A percentile compares a stretch with the other conserved stretches of the same genome.
phyloP scores from a whole-genome alignment of 2,888 invertebrate genomes.

The Synanthedon andrenaeformis region DNA sequence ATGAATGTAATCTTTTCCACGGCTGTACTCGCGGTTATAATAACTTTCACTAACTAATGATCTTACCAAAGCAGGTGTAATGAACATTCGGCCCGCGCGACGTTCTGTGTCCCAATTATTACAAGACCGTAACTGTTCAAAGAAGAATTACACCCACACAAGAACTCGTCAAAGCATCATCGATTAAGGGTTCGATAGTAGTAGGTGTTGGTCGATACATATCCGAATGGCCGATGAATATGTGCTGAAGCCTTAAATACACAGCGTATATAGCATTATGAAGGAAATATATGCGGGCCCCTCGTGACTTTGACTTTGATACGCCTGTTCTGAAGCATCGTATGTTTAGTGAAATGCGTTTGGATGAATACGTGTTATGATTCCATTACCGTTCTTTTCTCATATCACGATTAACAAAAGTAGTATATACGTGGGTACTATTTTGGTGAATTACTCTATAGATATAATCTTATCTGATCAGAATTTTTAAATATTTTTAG shows the following conservation, averaged over 20 bases:
- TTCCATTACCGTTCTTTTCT: background rate
- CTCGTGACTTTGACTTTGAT: no score
- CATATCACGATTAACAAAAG: background rate
- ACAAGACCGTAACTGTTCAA: no score
- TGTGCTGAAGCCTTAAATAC: no score
- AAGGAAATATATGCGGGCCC: no score
- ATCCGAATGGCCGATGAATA: no score
- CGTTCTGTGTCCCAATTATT: no score
- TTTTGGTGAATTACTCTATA: background rate
- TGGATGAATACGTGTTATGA: background rate
- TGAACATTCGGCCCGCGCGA: no score
- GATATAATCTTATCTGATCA: background rate
- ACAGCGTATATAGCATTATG: no score
- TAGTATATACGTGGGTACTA: background rate
- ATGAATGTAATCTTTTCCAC: background rate
- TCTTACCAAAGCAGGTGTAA: background rate
- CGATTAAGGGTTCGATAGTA: no score
- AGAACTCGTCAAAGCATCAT: no score
- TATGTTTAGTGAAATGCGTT: background rate
- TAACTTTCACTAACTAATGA: background rate
- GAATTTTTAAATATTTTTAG: background rate
- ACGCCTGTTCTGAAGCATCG: background rate
- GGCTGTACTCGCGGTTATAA: background rate
- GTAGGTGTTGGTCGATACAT: no score
- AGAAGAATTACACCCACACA: no score